These are phyloP conservation scores for Aurelia sp. DNA, from an alignment of 30 jellyfish, hydroid and myxozoan genomes.

Conservation along the genomic window DNA sequence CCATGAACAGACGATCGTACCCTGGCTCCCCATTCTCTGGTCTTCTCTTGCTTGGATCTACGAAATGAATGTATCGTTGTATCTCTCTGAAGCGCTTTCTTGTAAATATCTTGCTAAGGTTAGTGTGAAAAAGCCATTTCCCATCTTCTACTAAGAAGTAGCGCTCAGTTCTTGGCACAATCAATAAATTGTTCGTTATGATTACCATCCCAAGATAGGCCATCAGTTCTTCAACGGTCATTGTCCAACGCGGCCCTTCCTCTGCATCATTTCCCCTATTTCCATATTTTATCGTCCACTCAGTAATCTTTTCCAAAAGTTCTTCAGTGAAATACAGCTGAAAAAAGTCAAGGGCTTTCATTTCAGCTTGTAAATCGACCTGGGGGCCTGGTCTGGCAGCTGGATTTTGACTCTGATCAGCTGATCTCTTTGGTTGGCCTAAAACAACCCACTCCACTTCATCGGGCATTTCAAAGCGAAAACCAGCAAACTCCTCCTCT, in stretches of 20 bases:
- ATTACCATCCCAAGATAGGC: neutral
- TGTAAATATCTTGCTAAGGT: neutral
- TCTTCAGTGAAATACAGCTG: neutral
- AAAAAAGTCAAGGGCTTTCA: constrained; percentile 1
- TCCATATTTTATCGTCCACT: neutral
- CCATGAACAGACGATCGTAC: neutral
- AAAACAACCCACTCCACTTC: no score
- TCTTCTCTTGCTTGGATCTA: neutral
- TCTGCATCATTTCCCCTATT: neutral
- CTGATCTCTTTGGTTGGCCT: neutral
- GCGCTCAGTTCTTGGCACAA: neutral
- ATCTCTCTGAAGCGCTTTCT: neutral
- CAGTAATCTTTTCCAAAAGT: neutral
- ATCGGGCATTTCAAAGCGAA: no score
- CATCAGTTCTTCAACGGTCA: neutral
- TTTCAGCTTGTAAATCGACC: neutral
- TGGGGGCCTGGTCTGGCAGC: neutral
- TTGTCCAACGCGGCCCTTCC: neutral
- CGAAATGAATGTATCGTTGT: neutral
- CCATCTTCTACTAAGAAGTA: neutral
- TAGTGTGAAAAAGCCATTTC: neutral
- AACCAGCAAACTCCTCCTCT: no score
- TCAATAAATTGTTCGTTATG: neutral
- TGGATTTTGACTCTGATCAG: neutral
- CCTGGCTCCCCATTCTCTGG: no score